These are phyloP conservation scores for Crenichthys baileyi DNA, from an alignment of 2,797 vertebrate species.

Conservation along the genomic window DNA sequence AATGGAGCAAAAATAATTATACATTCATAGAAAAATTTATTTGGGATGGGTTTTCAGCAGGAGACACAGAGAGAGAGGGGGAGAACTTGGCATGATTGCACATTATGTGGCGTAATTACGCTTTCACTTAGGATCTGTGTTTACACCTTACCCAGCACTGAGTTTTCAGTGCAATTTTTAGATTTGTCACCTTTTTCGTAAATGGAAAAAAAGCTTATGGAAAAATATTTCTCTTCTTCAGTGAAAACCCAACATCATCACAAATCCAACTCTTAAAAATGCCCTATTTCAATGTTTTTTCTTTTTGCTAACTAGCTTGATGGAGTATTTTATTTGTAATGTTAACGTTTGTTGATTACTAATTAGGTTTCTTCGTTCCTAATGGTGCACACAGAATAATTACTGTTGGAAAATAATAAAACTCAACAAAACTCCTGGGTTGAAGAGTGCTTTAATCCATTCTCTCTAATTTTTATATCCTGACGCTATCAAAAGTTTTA, in stretches of 20 bases:
- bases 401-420: not conserved
- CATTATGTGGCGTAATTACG: conserved; percentile 66
- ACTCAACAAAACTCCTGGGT: not conserved
- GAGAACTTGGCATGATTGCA: conserved; percentile 54
- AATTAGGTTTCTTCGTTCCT: conserved; percentile 34
- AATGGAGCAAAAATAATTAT: conserved; percentile 62
- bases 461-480: not conserved
- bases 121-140: conserved; percentile 61
- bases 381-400: conserved; percentile 13
- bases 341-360: conserved; percentile 43
- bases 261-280: conserved; percentile 31
- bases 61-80: conserved; percentile 9
- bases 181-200: conserved; percentile 54
- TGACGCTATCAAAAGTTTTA: not conserved
- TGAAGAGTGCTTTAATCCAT: not conserved
- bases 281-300: conserved; percentile 3
- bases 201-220: not conserved
- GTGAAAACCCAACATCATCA: conserved; percentile 34
- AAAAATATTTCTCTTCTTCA: conserved; percentile 19
- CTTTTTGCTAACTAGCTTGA: conserved; percentile 37
- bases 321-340: conserved; percentile 40
- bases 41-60: conserved; percentile 44
- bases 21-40: conserved; percentile 65
- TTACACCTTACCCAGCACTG: conserved; percentile 34
- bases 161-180: conserved; percentile 36